Evolutionary conservation across 2,888 invertebrate species (phyloP).

Genomic region (Eretmocerus hayati): DNA sequence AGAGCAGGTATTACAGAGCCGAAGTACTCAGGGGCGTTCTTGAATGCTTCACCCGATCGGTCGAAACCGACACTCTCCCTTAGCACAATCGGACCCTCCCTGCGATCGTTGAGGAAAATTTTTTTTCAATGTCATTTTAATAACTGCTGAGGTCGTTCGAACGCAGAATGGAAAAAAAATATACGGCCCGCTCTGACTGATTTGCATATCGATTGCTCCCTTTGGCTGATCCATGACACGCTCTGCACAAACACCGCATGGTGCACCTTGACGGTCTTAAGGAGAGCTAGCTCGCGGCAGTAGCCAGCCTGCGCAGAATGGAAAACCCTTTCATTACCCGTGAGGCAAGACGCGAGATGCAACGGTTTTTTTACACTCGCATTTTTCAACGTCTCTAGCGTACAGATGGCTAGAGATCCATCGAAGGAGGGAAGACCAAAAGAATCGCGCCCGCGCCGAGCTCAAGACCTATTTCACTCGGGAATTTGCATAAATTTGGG

Average conservation of each 20-base stretch:
- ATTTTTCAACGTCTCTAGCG: constrained; percentile 7
- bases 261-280: constrained; percentile 15
- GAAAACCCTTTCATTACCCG: constrained; percentile 29
- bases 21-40: too few relatives aligned
- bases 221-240: constrained; percentile 34
- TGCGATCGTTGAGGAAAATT: constrained; percentile 46
- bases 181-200: constrained; percentile 21
- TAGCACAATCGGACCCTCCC: constrained; percentile 4
- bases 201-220: constrained; percentile 45
- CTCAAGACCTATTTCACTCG: constrained; percentile 9
- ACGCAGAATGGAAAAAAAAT: constrained; percentile 27
- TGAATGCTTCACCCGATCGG: too few relatives aligned
- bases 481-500: constrained; percentile 20
- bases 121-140: constrained; percentile 46
- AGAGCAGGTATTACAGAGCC: too few relatives aligned
- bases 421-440: constrained; percentile 4
- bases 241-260: constrained; percentile 18
- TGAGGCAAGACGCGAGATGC: constrained; percentile 18
- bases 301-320: constrained; percentile 10
- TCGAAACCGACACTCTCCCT: too few relatives aligned
- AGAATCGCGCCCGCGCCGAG: constrained; percentile 1
- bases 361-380: constrained; percentile 33
- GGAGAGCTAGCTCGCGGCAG: constrained; percentile 11
- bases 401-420: neutral
- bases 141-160: constrained; percentile 43